Percentiles rank a stretch among this genome's conserved stretches.
phyloP scores from a whole-genome alignment of 2,888 invertebrate genomes.

The Caradrina clavipalpis region DNA sequence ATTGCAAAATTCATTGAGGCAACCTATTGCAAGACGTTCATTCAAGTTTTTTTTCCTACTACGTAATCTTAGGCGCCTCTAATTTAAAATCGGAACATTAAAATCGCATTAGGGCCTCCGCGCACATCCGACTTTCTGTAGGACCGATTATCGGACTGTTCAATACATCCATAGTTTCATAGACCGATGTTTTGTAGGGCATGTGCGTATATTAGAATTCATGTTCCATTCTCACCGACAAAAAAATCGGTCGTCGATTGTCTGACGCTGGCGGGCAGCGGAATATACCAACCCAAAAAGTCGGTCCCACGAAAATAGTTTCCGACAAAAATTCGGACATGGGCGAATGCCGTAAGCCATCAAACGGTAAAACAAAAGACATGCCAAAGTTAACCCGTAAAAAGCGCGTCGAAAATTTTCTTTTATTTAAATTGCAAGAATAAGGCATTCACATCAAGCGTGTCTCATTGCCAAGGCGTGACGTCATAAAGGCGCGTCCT shows the following conservation, averaged over 20 bases:
- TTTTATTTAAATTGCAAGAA: slow-evolving; percentile 54
- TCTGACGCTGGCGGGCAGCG: too few species aligned
- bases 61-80: not conserved
- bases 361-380: not conserved
- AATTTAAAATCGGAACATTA: slow-evolving; percentile 27
- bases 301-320: too few species aligned
- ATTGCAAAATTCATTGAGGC: slow-evolving; percentile 53
- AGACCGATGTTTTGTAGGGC: too few species aligned
- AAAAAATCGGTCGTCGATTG: too few species aligned
- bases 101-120: slow-evolving; percentile 5
- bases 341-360: not conserved
- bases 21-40: slow-evolving; percentile 37
- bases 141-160: too few species aligned
- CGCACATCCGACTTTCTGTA: too few species aligned
- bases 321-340: too few species aligned
- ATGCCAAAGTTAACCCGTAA: slow-evolving; percentile 3
- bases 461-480: slow-evolving; percentile 60
- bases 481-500: slow-evolving; percentile 81
- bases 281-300: too few species aligned
- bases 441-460: slow-evolving; percentile 48
- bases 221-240: too few species aligned
- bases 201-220: too few species aligned
- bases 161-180: too few species aligned
- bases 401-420: slow-evolving; percentile 16
- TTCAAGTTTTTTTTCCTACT: slow-evolving; percentile 48